Conservation (phyloP, 2,888 invertebrate genomes). For the Cheilosia impressa region DNA sequence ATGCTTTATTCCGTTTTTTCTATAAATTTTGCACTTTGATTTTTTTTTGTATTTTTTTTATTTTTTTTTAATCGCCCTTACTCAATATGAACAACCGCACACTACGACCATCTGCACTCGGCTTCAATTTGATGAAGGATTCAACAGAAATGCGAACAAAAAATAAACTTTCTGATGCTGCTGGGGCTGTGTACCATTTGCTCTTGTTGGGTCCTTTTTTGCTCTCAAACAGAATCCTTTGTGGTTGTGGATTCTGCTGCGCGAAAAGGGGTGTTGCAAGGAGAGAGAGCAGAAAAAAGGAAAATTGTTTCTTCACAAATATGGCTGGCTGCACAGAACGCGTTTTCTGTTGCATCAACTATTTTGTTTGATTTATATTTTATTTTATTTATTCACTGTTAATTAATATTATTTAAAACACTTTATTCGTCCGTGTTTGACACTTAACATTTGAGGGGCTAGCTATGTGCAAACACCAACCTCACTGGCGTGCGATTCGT, state of each 20-base stretch:
- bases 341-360: neutral
- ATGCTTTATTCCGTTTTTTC: conserved; percentile 31
- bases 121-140: conserved; percentile 65
- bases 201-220: conserved; percentile 52
- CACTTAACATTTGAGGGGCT: conserved; percentile 68
- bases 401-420: conserved; percentile 20
- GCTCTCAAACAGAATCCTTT: conserved; percentile 45
- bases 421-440: conserved; percentile 55
- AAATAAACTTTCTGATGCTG: neutral
- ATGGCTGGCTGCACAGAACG: conserved; percentile 65
- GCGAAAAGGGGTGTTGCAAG: conserved; percentile 70
- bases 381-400: conserved; percentile 10
- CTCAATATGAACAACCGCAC: conserved; percentile 36
- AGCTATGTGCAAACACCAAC: conserved; percentile 61
- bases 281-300: conserved; percentile 30
- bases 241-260: conserved; percentile 50
- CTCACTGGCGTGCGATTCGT: conserved; percentile 73
- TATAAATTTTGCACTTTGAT: conserved; percentile 4
- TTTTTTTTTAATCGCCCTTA: conserved; percentile 9
- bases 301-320: conserved; percentile 46
- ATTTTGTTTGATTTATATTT: neutral
- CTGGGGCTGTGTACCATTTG: conserved; percentile 44
- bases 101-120: conserved; percentile 46
- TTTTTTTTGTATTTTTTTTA: neutral
- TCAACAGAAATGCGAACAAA: conserved; percentile 58